Evolutionary conservation across 1,140 invertebrate genomes (phyloP).

Genomic region (Drosophila obscura): DNA sequence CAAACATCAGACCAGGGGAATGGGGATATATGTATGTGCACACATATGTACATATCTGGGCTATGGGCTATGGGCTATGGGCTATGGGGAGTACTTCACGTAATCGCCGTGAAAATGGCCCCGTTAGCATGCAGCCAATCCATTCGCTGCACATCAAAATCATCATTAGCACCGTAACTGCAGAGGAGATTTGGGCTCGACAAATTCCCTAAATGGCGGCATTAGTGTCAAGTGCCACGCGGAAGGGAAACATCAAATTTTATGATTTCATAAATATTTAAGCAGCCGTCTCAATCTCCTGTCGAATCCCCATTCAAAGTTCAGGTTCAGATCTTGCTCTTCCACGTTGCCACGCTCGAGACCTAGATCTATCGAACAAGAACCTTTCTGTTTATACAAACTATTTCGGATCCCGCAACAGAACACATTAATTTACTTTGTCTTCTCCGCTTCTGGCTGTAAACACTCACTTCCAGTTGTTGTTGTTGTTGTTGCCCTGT

Average conservation of each 20-base stretch:
- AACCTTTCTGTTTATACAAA: constrained; percentile 67
- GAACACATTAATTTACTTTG: constrained; percentile 79
- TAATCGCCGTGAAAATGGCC: constrained; percentile 66
- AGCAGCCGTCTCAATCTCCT: constrained; percentile 36
- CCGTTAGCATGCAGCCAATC: constrained; percentile 61
- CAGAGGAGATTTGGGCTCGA: constrained; percentile 5
- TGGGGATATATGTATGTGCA: no score
- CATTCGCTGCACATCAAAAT: constrained; percentile 82
- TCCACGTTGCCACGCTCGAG: background rate
- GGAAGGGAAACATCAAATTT: constrained; percentile 82
- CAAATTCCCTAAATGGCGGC: constrained; percentile 33
- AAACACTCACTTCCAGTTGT: constrained; percentile 49
- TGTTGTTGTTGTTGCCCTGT: constrained; percentile 13
- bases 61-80: constrained; percentile 15
- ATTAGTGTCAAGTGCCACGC: constrained; percentile 67
- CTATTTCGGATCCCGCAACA: constrained; percentile 53
- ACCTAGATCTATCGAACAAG: background rate
- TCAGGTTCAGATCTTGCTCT: constrained; percentile 4
- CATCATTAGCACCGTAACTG: constrained; percentile 73
- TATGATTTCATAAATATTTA: constrained; percentile 84
- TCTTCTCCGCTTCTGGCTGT: constrained; percentile 53
- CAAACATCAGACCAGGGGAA: constrained; percentile 50
- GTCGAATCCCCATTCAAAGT: constrained; percentile 9
- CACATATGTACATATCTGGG: background rate
- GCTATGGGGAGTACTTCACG: constrained; percentile 50